Base-by-base conservation (phyloP, 2,888 invertebrate species). In the Xestia c-nigrum region DNA sequence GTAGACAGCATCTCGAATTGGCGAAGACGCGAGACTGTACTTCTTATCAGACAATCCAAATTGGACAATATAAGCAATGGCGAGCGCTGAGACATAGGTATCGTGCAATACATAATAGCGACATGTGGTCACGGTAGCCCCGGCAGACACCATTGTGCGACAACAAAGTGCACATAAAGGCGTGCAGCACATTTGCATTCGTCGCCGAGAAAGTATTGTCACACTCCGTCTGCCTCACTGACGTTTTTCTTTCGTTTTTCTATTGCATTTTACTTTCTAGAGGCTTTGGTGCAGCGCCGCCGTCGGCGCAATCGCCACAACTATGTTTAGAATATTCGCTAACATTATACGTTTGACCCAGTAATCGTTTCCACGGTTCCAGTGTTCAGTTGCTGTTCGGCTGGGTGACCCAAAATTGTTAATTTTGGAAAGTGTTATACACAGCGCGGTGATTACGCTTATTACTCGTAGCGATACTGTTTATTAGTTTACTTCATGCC, bases 91-190 rank as follows among this genome's bases (percentile, higher is more conserved):
- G 12, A n/a, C 55, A n/a, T 55, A 55, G n/a, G 55, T 55, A 55
- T 12, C 55, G 12, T n/a, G 5, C 55, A 55, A n/a, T n/a, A 55
- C 55, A 55, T 55, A 55, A 55, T 55, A 55, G 73, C 80, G 80
- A 66, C 74, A 40, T 55, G 59, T 66, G 68, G 80, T 69, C 74
- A 46, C 64, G 68, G 65, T 96, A 38, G 83, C 97, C 31, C 81
- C 57, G 40, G 78, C 83, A 87, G 88, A 88, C 88, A 63, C 72
- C 78, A 88, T 88, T 88, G 88, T 88, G 71, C 77, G 43, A 76
- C 76, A 80, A 87, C 88, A 86, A 86, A 88, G 88, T 86, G 85
- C 83, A 86, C 74, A 75, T 76, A 87, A 67, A 78, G 80, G 65
- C 86, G 83, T 82, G 85, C 82, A 87, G 74, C 72, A 80, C 76